Conservation (phyloP, 2,888 invertebrate species). For the Diaprepes abbreviatus region DNA sequence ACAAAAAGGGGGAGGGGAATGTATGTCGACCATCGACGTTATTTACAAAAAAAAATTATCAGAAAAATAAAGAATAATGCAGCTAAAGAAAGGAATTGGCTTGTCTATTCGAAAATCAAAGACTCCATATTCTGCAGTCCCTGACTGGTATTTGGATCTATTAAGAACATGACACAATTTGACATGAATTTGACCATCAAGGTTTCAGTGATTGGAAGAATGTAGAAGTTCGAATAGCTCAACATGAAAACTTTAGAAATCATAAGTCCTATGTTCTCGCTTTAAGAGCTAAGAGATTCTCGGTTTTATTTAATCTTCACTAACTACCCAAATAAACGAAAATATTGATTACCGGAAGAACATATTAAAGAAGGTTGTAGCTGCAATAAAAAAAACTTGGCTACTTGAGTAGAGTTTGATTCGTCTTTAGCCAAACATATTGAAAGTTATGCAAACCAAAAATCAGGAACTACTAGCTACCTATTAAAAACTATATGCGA, state of each 20-base stretch:
- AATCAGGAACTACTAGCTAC: too few relatives aligned
- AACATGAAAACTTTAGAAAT: slow-evolving; percentile 47
- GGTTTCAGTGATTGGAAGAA: slow-evolving; percentile 53
- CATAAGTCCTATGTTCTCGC: slow-evolving; percentile 43
- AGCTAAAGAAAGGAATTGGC: background rate
- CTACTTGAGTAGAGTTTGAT: slow-evolving; percentile 58
- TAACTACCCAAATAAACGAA: slow-evolving; percentile 26
- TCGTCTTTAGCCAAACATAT: slow-evolving; percentile 56
- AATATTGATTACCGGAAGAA: slow-evolving; percentile 51
- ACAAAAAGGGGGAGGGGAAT: background rate
- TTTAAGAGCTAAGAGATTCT: slow-evolving; percentile 18
- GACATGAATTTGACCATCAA: slow-evolving; percentile 4
- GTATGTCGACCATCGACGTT: background rate
- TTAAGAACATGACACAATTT: slow-evolving; percentile 6
- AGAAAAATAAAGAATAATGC: background rate
- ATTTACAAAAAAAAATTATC: background rate
- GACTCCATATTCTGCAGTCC: background rate
- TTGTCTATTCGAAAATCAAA: background rate
- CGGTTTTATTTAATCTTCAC: slow-evolving; percentile 19
- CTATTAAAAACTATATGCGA: too few relatives aligned
- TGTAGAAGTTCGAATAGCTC: slow-evolving; percentile 20
- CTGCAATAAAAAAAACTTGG: slow-evolving; percentile 42
- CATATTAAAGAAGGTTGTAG: slow-evolving; percentile 55
- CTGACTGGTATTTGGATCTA: background rate
- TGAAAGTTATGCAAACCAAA: background rate